Base-by-base conservation (phyloP, 2,797 vertebrate species). In the Prionace glauca region DNA sequence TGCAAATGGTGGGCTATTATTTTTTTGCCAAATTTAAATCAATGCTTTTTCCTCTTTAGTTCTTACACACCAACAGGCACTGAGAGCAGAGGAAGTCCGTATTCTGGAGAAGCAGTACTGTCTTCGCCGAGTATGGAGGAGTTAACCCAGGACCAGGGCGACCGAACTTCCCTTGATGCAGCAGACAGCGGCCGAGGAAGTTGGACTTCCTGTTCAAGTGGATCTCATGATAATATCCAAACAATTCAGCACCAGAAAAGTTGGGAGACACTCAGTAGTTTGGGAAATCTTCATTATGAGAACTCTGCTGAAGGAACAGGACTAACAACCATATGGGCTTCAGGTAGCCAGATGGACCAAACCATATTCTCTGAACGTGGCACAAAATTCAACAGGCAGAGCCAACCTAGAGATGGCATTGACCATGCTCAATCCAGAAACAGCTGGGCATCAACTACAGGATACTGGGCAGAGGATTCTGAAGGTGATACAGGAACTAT, bases 201-300 rank as follows among this genome's bases (percentile, higher is more conserved):
- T 98, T 99, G 99, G 99, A 99, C 99, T 0, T 99, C 99, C 32
- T 99, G 99, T 96, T 99, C 99, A 0, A 99, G 99, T 0, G 99
- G 99, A 24, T 99, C 99, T 95, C 99, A 99, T 0, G 99, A 99
- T 96, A 99, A 99, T 97, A 99, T 99, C 96, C 99, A 99, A 97
- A 99, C 98, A 94, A 99, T 99, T 96, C 99, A 99, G 97, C 99
- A 99, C 97, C 99, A 99, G 93, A 98, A 99, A 26, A 99, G 99
- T 97, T 99, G 99, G 99, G 99, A 99, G 96, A 99, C 98, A 0
- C 97, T 99, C 95, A 98, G 98, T 0, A 98, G 98, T 0, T 98
- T 99, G 1, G 98, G 98, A 91, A 98, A 98, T 8, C 95, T 97
- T 96, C 98, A 98, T 96, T 98, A 97, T 0, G 98, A 98, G 93